Base-by-base conservation (phyloP, 2,888 invertebrate species). In the Cheilosia soror region DNA sequence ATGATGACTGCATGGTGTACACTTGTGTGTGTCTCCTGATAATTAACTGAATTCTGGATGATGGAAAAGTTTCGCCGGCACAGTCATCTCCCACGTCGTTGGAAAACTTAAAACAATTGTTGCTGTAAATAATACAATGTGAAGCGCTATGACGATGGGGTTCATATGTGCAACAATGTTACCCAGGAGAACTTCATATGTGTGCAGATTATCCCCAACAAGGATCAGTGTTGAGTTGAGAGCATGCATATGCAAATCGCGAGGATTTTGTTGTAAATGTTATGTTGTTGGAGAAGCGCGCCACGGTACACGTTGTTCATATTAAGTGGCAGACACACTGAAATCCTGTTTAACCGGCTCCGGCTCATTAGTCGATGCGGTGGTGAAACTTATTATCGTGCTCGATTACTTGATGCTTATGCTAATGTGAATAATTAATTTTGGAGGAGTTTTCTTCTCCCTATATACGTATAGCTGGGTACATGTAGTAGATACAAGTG, bases 381-480 rank as follows among this genome's bases (percentile, higher is more conserved):
- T 68, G 81, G 77, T 68, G 72, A 76, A 81, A 81, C 85, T 85
- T 85, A 85, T 85, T 81, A 85, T 77, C 77, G 81, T 72, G 85
- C 85, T 72, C 85, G 68, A 85, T 85, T 85, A 85, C 85, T 85
- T 77, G 76, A 72, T 85, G 81, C 85, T 81, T 77, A 85, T 81
- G 85, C 80, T 84, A 84, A 84, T 84, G 75, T 84, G 80, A 71
- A 71, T 84, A 84, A 84, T 84, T 84, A 84, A 84, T 84, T 80
- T 76, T 44, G 27, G 63, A 76, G 71, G 69, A 79, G 75, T 58
- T 79, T 79, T 15, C 66, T 47, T 27, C 55, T 44, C 49, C 29
- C 44, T 11, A 9, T 2, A 2, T 9, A 9, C 0, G 3, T 9
- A 2, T 31, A 31, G 47, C 27, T 27, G 6, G 13, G 9, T 33